phyloP scores from a whole-genome alignment of 64 coral and sea anemone genomes.

The Actinia tenebrosa region DNA sequence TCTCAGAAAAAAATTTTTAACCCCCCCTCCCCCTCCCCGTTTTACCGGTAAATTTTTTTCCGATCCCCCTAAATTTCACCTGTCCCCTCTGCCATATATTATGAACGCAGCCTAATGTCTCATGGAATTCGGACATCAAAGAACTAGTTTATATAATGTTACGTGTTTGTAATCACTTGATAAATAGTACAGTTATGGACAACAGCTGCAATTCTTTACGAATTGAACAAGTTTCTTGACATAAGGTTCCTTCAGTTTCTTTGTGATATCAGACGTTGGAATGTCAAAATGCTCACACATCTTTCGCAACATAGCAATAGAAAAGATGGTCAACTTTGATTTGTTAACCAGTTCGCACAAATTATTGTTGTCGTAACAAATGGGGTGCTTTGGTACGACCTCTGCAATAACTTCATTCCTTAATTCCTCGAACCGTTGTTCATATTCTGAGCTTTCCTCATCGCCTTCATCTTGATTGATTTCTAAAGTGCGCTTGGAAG shows the following conservation, averaged over 20 bases:
- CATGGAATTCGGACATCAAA: not conserved
- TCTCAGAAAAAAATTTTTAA: too few relatives aligned
- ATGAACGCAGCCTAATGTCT: too few relatives aligned
- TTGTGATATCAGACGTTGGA: too few relatives aligned
- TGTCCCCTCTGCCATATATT: too few relatives aligned
- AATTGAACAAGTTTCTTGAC: constrained; percentile 40
- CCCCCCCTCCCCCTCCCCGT: too few relatives aligned
- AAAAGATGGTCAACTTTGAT: constrained; percentile 50
- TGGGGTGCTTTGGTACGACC: constrained; percentile 51
- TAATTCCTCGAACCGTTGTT: constrained; percentile 23
- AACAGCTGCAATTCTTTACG: constrained; percentile 54
- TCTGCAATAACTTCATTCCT: constrained; percentile 33
- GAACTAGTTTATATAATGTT: not conserved
- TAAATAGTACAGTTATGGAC: not conserved
- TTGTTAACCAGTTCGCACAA: constrained; percentile 39
- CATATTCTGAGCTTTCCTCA: constrained; percentile 18
- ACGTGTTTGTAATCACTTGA: not conserved
- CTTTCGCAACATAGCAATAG: constrained; percentile 51
- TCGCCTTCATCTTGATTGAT: constrained; percentile 15
- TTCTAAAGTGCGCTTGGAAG: constrained; percentile 10
- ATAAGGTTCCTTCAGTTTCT: constrained; percentile 44
- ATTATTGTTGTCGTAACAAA: constrained; percentile 52
- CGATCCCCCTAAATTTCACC: too few relatives aligned
- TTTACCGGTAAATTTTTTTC: too few relatives aligned
- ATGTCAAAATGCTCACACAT: constrained; percentile 53